A percentile compares a stretch with the other conserved stretches of the same genome.
Conservation (phyloP, 1,140 invertebrate genomes). For the Sinonovacula constricta region DNA sequence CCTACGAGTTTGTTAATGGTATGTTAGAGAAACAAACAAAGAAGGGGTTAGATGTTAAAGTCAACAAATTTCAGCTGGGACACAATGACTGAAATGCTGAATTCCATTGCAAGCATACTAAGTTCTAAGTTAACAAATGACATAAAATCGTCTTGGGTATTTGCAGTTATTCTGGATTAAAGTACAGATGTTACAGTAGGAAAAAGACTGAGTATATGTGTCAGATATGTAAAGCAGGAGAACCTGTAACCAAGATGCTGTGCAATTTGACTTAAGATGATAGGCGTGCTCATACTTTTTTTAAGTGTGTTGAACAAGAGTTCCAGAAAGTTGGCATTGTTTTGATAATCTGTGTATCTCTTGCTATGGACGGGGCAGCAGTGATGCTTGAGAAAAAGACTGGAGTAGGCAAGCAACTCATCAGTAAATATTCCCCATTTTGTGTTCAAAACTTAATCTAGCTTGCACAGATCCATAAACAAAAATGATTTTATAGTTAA, state of each 20-base stretch:
- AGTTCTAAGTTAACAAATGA: conserved; percentile 1
- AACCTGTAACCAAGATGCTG: conserved; percentile 13
- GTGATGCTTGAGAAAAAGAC: conserved; percentile 19
- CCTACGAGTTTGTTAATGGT: neutral
- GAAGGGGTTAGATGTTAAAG: conserved; percentile 8
- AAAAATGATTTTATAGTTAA: conserved; percentile 31
- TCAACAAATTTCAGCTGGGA: conserved; percentile 34
- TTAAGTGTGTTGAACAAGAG: neutral
- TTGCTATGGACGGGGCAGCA: conserved; percentile 26
- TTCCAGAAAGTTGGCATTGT: neutral
- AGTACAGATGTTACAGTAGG: conserved; percentile 34
- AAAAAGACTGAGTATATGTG: conserved; percentile 18
- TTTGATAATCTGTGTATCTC: neutral
- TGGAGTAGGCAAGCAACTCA: conserved; percentile 17
- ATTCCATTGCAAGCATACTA: neutral
- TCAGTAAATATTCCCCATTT: conserved; percentile 29
- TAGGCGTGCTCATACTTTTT: conserved; percentile 7
- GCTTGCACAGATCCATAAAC: conserved; percentile 37
- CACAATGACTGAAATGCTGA: conserved; percentile 24
- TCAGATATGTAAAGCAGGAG: conserved; percentile 17
- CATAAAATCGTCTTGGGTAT: conserved; percentile 8
- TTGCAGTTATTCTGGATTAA: conserved; percentile 13
- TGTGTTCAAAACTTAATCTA: conserved; percentile 25
- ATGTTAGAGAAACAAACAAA: conserved; percentile 6
- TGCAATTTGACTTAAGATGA: conserved; percentile 4